Percentiles rank a stretch among this genome's conserved stretches.
Conservation (phyloP, 2,113 vertebrate species). For the Merops nubicus region DNA sequence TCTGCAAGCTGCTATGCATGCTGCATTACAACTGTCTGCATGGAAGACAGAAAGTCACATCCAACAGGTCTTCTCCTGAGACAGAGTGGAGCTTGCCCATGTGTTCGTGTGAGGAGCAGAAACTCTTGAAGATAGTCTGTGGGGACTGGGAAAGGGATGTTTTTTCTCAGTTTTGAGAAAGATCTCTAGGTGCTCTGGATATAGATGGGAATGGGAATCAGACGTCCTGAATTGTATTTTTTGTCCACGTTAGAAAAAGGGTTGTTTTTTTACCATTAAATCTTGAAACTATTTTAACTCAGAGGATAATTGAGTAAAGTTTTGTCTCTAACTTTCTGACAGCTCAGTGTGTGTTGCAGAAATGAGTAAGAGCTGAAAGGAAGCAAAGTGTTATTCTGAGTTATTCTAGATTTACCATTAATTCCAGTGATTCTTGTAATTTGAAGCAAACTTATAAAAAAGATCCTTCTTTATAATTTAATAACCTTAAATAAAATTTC, state of each 20-base stretch:
- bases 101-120: background rate
- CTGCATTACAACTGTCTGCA: fast-evolving
- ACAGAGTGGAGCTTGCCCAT: background rate
- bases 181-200: background rate
- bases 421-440: background rate
- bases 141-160: background rate
- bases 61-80: background rate
- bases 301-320: background rate
- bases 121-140: background rate
- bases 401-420: background rate
- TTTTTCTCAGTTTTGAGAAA: background rate
- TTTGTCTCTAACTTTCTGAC: background rate
- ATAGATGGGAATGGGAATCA: background rate
- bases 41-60: background rate
- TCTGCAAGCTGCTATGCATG: fast-evolving
- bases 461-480: background rate
- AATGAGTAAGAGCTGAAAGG: background rate
- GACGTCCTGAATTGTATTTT: background rate
- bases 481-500: background rate
- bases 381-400: background rate
- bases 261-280: background rate
- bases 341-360: background rate
- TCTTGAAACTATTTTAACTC: background rate
- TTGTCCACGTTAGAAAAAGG: background rate
- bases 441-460: background rate